Evolutionary conservation across 2,113 vertebrate species (phyloP).

Genomic region (Natator depressus): DNA sequence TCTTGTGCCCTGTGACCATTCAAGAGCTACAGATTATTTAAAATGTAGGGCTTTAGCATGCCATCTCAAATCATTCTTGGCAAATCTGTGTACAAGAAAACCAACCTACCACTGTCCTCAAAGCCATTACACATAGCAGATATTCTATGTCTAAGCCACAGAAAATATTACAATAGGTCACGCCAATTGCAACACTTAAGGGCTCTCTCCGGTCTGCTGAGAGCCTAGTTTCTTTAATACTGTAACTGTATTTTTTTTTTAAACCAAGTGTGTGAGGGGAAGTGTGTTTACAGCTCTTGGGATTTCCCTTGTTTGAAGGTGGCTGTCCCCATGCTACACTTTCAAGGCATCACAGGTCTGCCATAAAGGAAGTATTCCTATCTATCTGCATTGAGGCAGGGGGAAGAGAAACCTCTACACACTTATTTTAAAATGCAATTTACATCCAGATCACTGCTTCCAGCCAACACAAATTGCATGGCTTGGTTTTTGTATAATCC

Average conservation of each 20-base stretch:
- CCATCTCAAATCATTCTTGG: constrained; percentile 29
- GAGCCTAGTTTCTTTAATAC: not conserved
- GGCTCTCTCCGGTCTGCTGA: constrained; percentile 15
- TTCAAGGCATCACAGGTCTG: not conserved
- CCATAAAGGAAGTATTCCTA: not conserved
- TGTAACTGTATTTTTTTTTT: constrained; percentile 44
- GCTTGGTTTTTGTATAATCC: not conserved
- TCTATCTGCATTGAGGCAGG: fast-evolving
- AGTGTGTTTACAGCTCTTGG: not conserved
- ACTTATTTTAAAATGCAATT: not conserved
- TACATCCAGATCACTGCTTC: not conserved
- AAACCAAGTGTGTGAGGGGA: not conserved
- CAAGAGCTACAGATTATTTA: constrained; percentile 30
- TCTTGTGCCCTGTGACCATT: constrained; percentile 5
- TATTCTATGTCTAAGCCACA: constrained; percentile 34
- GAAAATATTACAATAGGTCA: constrained; percentile 45
- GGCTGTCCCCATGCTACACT: constrained; percentile 18
- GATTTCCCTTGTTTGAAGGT: constrained; percentile 17
- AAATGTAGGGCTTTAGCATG: constrained; percentile 21
- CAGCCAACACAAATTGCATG: not conserved
- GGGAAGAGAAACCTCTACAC: not conserved
- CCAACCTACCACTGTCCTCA: constrained; percentile 3
- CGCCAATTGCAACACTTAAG: not conserved
- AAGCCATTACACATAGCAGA: constrained; percentile 44
- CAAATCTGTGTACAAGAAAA: constrained; percentile 20